Conservation (phyloP, 2,888 invertebrate genomes). For the Drepanosiphum platanoidis region DNA sequence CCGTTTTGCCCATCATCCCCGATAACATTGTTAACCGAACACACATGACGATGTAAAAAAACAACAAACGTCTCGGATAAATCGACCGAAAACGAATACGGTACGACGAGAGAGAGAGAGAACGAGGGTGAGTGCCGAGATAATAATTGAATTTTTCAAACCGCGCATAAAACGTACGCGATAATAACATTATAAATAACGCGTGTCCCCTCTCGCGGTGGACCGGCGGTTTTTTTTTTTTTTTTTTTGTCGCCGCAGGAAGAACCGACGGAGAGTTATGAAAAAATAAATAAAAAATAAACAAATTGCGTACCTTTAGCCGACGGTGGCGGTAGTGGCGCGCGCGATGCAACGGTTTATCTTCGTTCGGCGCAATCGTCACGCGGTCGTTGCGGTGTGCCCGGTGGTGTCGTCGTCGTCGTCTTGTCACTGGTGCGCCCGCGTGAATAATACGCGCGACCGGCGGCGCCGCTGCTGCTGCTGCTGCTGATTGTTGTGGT, state of each 20-base stretch:
- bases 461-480: constrained; percentile 20
- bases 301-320: constrained; percentile 6
- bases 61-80: no score
- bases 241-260: no score
- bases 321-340: background rate
- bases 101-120: background rate
- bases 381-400: background rate
- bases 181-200: no score
- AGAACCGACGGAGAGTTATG: background rate
- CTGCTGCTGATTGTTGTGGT: no score
- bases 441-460: no score
- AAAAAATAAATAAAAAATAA: background rate
- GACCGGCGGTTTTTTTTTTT: no score
- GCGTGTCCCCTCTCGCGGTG: no score
- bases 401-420: no score
- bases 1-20: background rate
- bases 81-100: no score
- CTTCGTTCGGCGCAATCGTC: background rate
- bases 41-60: background rate
- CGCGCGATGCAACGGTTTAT: background rate
- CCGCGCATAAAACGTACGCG: background rate
- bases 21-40: background rate
- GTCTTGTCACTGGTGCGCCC: no score
- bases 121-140: background rate
- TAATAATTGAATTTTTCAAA: background rate